phyloP scores from a whole-genome alignment of 1,140 invertebrate genomes.

The Heliconius hermathena region DNA sequence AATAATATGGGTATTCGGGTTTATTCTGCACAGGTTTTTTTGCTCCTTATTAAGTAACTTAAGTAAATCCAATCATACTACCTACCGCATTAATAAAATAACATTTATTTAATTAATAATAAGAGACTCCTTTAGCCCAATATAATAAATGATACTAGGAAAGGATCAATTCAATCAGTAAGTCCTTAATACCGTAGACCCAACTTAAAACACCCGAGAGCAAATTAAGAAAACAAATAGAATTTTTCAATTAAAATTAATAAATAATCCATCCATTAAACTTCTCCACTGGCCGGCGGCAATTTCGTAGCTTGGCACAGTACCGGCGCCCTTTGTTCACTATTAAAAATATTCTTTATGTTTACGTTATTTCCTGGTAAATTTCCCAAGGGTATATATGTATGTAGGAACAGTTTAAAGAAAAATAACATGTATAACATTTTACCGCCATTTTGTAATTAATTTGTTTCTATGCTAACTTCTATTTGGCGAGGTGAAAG shows the following conservation, averaged over 20 bases:
- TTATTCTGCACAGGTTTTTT: too few relatives aligned
- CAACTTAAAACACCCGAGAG: background rate
- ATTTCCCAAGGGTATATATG: background rate
- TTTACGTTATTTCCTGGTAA: background rate
- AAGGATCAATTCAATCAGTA: background rate
- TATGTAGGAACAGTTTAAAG: background rate
- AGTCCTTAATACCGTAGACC: background rate
- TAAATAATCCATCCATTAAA: background rate
- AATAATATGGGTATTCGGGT: too few relatives aligned
- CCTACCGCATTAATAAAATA: too few relatives aligned
- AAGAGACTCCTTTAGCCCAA: background rate
- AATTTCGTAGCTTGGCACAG: slow-evolving; percentile 19
- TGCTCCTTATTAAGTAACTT: too few relatives aligned
- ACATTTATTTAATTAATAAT: too few relatives aligned
- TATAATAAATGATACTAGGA: background rate
- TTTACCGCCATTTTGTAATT: background rate
- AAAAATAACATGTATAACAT: background rate
- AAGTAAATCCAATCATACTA: too few relatives aligned
- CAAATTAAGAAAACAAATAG: background rate
- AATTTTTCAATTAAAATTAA: background rate
- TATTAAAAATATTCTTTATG: slow-evolving; percentile 9
- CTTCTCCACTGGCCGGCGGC: background rate
- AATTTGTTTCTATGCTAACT: background rate
- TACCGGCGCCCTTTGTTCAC: slow-evolving; percentile 9
- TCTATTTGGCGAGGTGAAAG: background rate